These are phyloP conservation scores for Nilaparvata lugens DNA, from an alignment of 1,140 invertebrate genomes.

Conservation along the genomic window DNA sequence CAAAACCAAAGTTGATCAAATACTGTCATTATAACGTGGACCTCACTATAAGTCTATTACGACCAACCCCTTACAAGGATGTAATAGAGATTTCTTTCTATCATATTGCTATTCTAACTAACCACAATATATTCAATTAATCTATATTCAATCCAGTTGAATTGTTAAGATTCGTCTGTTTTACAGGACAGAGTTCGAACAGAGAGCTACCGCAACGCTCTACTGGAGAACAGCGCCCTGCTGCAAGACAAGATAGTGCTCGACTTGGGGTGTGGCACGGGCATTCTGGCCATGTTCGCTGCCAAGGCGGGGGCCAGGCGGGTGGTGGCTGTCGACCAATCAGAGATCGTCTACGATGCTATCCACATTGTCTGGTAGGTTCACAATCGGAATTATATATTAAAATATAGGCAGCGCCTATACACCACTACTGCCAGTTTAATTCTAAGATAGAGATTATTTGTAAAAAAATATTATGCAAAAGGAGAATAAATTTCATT, in stretches of 20 bases:
- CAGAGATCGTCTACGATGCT: conserved; percentile 78
- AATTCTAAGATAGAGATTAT: no score
- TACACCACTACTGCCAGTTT: no score
- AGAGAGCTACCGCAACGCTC: conserved; percentile 86
- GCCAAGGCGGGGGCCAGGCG: conserved; percentile 86
- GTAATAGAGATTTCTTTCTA: no score
- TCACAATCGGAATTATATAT: no score
- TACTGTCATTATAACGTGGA: no score
- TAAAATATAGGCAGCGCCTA: no score
- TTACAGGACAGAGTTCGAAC: conserved; percentile 81
- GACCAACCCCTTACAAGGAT: no score
- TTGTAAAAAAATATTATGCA: no score
- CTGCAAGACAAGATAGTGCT: conserved; percentile 74
- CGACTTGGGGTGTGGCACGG: conserved; percentile 96
- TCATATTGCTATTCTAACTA: no score
- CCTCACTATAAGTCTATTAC: no score
- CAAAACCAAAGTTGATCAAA: no score
- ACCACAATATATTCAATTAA: neutral
- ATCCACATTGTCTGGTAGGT: conserved; percentile 73
- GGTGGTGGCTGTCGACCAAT: conserved; percentile 90
- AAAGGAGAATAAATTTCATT: no score
- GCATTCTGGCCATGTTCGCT: conserved; percentile 92
- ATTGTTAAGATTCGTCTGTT: conserved; percentile 9
- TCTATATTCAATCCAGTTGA: neutral
- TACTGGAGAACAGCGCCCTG: conserved; percentile 64